phyloP scores from a whole-genome alignment of 2,888 invertebrate genomes.

The Ornithoptera priamus region DNA sequence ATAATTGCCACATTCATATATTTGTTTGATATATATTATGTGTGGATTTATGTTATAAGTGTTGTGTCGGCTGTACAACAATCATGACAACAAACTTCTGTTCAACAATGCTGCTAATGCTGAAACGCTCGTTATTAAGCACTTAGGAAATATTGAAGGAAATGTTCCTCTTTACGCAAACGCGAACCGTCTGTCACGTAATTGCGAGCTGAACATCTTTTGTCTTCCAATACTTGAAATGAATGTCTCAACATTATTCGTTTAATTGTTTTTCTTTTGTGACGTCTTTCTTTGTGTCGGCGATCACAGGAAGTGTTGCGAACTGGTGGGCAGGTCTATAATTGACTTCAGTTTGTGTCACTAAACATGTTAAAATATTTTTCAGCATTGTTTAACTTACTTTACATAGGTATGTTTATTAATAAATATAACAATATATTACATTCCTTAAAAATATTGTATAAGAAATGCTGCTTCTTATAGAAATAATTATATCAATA shows the following conservation, averaged over 20 bases:
- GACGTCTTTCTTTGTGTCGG: constrained; percentile 20
- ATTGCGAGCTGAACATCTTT: constrained; percentile 27
- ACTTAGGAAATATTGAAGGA: constrained; percentile 29
- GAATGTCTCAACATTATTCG: constrained; percentile 24
- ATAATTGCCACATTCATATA: constrained; percentile 20
- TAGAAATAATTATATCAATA: no score
- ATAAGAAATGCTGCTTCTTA: no score
- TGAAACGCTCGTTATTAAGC: constrained; percentile 15
- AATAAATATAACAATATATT: no score
- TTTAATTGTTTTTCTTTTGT: constrained; percentile 24
- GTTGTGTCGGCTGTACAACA: constrained; percentile 4
- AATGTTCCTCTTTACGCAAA: constrained; percentile 27
- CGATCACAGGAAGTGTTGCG: constrained; percentile 17
- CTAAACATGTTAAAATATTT: neutral
- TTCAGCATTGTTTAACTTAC: neutral
- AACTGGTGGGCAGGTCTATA: constrained; percentile 3
- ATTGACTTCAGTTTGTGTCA: constrained; percentile 5
- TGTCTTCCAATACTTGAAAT: constrained; percentile 18
- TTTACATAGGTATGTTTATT: no score
- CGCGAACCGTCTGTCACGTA: constrained; percentile 24
- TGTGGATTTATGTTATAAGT: constrained; percentile 2
- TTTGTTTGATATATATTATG: constrained; percentile 16
- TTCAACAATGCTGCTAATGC: constrained; percentile 16
- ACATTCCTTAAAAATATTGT: no score
- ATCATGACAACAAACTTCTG: constrained; percentile 15